Percentiles rank a stretch among this genome's conserved stretches.
Conservation (phyloP, 92 coral and sea anemone species). For the Hydrozoanthus gracilis region DNA sequence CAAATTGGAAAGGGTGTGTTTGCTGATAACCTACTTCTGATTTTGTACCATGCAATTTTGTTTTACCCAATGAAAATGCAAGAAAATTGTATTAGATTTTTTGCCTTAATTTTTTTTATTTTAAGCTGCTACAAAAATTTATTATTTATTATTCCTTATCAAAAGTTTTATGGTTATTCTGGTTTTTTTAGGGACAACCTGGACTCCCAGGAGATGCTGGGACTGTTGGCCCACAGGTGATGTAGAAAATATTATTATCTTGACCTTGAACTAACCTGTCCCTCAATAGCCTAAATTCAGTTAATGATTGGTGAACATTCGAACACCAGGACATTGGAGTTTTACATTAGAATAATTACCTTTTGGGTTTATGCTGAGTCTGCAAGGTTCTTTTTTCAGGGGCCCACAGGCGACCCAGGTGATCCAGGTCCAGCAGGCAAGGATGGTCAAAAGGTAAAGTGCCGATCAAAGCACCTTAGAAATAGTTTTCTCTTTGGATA, state of each 20-base stretch:
- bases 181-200: background rate
- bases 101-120: background rate
- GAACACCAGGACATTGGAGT: no score
- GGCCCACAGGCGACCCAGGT: conserved; percentile 23
- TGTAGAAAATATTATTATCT: background rate
- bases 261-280: background rate
- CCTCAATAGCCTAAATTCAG: background rate
- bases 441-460: conserved; percentile 13
- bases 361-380: background rate
- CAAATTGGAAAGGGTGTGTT: no score
- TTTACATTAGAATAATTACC: background rate
- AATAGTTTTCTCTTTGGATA: no score
- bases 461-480: background rate
- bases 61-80: background rate
- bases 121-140: background rate
- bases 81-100: background rate
- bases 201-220: conserved; percentile 27
- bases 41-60: no score
- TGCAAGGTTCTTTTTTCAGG: background rate
- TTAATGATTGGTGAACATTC: background rate
- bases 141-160: background rate
- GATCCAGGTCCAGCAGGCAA: conserved; percentile 15
- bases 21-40: no score
- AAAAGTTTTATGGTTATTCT: background rate
- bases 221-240: conserved; percentile 15